phyloP scores from a whole-genome alignment of 2,113 vertebrate species.

The Brienomyrus brachyistius region DNA sequence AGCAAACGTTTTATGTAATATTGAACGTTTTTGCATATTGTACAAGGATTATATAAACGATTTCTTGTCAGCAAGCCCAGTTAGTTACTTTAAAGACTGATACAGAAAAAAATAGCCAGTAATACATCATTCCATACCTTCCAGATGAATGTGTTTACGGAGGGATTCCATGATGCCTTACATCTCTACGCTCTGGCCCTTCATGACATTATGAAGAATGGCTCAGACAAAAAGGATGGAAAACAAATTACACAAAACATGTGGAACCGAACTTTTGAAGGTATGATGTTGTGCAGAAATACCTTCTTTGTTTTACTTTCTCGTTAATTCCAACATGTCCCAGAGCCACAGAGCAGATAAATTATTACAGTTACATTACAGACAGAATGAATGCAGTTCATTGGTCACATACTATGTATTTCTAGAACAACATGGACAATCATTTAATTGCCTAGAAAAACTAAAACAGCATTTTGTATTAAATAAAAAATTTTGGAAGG shows the following conservation, averaged over 20 bases:
- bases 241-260: constrained; percentile 79
- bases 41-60: not conserved
- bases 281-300: constrained; percentile 49
- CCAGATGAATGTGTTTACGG: constrained; percentile 95
- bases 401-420: not conserved
- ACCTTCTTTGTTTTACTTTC: not conserved
- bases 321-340: not conserved
- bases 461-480: not conserved
- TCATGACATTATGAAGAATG: constrained; percentile 77
- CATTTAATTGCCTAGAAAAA: not conserved
- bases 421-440: not conserved
- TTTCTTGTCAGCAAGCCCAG: not conserved
- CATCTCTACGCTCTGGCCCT: constrained; percentile 84
- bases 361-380: not conserved
- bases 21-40: not conserved
- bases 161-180: constrained; percentile 94
- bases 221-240: constrained; percentile 81
- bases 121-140: constrained; percentile 18
- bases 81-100: not conserved
- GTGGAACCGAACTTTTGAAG: constrained; percentile 93
- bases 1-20: not conserved
- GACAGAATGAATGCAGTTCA: not conserved
- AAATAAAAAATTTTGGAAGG: not conserved
- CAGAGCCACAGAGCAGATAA: not conserved
- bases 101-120: not conserved